Conservation (phyloP, 2,113 vertebrate species). For the Silurus asotus region DNA sequence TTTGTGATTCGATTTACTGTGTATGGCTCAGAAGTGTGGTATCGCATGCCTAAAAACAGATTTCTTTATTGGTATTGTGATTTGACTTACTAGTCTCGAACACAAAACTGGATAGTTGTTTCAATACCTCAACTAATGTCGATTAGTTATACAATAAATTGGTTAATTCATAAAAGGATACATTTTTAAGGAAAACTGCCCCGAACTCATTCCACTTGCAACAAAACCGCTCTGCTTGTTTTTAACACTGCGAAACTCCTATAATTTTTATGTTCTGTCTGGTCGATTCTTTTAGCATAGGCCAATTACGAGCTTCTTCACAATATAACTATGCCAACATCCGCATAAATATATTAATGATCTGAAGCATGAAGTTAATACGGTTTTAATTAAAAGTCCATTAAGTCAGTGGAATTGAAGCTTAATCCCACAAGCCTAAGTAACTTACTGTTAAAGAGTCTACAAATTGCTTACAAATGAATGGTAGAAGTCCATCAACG, state of each 20-base stretch:
- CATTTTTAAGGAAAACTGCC: background rate
- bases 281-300: background rate
- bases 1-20: background rate
- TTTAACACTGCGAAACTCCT: background rate
- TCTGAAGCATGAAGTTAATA: conserved; percentile 46
- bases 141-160: background rate
- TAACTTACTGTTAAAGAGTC: conserved; percentile 52
- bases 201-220: background rate
- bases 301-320: background rate
- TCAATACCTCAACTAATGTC: background rate
- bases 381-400: conserved; percentile 47
- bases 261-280: background rate
- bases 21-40: background rate
- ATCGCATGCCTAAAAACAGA: background rate
- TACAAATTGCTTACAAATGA: conserved; percentile 57
- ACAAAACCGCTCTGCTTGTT: background rate
- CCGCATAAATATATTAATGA: conserved; percentile 50
- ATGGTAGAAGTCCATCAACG: conserved; percentile 54
- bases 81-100: background rate
- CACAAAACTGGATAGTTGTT: background rate
- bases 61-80: background rate
- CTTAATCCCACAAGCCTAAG: conserved; percentile 49
- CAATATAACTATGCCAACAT: conserved; percentile 24
- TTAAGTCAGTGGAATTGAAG: conserved; percentile 39
- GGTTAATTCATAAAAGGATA: background rate